Base-by-base conservation (phyloP, 2,888 invertebrate genomes). In the Acleris holmiana region DNA sequence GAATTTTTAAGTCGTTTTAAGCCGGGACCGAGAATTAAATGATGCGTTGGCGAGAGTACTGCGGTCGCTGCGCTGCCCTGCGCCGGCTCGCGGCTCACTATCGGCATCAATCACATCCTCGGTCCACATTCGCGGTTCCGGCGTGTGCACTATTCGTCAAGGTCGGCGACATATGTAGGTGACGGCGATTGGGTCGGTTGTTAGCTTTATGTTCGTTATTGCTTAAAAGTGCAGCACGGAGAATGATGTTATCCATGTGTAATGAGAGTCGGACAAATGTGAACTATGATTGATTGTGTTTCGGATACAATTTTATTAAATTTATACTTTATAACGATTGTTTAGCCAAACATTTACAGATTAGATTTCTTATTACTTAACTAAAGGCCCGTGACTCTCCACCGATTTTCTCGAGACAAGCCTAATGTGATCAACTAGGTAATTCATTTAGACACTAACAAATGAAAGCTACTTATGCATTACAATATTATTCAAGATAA, bases 1-100 rank as follows among this genome's bases (percentile, higher is more conserved):
- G 89, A 90, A 89, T 90, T 91, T 88, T 91, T 88, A 90, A 90
- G 85, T 89, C 85, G 81, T 85, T 87, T 86, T 85, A 83, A 88
- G 82, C 82, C 79, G 75, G 74, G 71, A 69, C 71, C 68, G 76
- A 73, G 67, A 74, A 76, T 44, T 44, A 15, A 35, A 80, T 80
- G 76, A 78, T 75, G 76, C 77, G 79, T 69, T 75, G 73, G 76
- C 60, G 61, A 72, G 76, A 77, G 18, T 15, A 48, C 35, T 6
- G 10, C 46, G 17, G 25, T 46, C 44, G 51, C 8, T 2, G 35
- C 25, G n/a, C 46, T 47, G 15, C 15, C 35, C 51, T 6, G 40
- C 57, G 1, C 10, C 63, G 53, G 68, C 66, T 68, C 66, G 62
- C 17, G 5, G 44, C 44, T 6, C 0, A 44, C 44, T 44, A 15